Percentiles rank a stretch among this genome's conserved stretches.
phyloP scores from a whole-genome alignment of 2,113 vertebrate genomes.

The Callospermophilus lateralis region DNA sequence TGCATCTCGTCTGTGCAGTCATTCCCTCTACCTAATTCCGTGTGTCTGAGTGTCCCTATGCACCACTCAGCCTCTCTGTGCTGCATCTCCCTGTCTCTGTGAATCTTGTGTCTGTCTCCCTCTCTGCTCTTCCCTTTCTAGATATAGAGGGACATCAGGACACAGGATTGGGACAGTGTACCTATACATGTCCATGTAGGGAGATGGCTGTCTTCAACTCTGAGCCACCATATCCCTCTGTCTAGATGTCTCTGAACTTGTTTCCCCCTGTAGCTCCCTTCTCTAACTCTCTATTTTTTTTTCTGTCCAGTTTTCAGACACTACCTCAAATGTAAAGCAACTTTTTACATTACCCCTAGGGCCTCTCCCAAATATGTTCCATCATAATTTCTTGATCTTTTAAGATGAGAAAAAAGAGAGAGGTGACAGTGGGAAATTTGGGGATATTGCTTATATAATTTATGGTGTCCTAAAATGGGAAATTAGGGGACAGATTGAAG shows the following conservation, averaged over 20 bases:
- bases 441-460: background rate
- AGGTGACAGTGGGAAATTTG: background rate
- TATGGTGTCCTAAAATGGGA: no score
- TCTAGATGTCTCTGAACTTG: background rate
- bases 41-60: background rate
- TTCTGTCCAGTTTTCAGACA: background rate
- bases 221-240: background rate
- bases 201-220: background rate
- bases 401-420: background rate
- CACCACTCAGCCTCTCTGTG: background rate
- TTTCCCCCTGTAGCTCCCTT: background rate
- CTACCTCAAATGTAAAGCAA: background rate
- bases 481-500: background rate
- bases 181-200: no score
- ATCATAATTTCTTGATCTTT: constrained; percentile 12
- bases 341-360: background rate
- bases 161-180: background rate
- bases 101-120: background rate
- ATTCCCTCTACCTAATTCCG: background rate
- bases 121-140: background rate
- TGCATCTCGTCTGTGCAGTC: no score
- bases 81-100: background rate
- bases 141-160: background rate
- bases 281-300: background rate
- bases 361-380: background rate